Base-by-base conservation (phyloP, 92 coral and sea anemone species). In the Siderastrea radians region DNA sequence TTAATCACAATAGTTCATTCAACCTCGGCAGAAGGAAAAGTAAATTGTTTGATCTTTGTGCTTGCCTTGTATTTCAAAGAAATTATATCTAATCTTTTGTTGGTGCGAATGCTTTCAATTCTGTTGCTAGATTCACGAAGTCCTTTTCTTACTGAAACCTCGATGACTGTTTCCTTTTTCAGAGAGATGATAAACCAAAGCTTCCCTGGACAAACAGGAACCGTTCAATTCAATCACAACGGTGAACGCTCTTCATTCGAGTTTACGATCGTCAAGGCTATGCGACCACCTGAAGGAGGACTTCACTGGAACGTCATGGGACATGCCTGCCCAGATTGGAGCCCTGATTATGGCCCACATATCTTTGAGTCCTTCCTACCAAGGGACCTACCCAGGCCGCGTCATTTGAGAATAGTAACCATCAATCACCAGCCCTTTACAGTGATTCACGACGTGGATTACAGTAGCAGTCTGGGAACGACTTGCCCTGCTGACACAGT, bases 381-480 rank as follows among this genome's bases (percentile, higher is more conserved):
- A 16, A 72, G 60, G 26, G 91, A 90, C 81, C 80, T 95, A n/a
- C 96, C 98, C 2, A 80, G 83, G 13, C 96, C 98, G 17, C 90
- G 96, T 43, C 98, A 90, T 78, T 82, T 95, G 44, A 76, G 84
- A 79, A 93, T 95, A 47, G 98, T 91, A 2, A 90, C 96, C 8
- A 91, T 95, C 4, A 83, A 93, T 49, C 98, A 95, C 46, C 71
- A 86, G 26, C 96, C 98, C 0, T 95, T 93, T 70, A 95, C 98
- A 8, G 92, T 91, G 88, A 64, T 84, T 5, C 91, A 92, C 44
- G 75, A 83, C 38, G 91, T 95, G 14, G 81, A 82, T 45, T 84
- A 86, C 87, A 95, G 98, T 74, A 88, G 86, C 16, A 88, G 86
- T 59, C 83, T 93, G 81, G 98, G 98, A 3, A 88, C 93, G 2